phyloP scores from a whole-genome alignment of 2,113 vertebrate species.

The Petromus typicus region DNA sequence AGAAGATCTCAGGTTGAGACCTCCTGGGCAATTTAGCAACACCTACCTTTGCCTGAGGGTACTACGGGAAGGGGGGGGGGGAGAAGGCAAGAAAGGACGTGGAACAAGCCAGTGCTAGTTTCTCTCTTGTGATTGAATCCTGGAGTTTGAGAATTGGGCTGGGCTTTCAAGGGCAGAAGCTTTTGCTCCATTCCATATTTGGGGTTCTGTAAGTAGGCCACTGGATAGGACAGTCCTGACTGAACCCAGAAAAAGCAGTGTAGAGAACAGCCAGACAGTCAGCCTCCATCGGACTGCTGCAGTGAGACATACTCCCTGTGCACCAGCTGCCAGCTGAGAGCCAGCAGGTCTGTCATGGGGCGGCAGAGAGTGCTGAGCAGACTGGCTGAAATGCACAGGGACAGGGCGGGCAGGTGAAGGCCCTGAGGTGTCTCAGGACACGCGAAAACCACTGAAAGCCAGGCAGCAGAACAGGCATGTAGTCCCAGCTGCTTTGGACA shows the following conservation, averaged over 20 bases:
- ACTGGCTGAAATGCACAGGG: background rate
- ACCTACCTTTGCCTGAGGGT: background rate
- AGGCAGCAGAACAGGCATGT: background rate
- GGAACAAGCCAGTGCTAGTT: background rate
- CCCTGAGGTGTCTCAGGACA: background rate
- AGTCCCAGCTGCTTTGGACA: background rate
- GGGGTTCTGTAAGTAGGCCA: background rate
- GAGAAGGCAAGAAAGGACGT: background rate
- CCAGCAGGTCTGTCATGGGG: background rate
- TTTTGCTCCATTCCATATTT: background rate
- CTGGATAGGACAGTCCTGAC: background rate
- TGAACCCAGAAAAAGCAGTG: background rate
- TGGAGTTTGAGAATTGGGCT: slow-evolving; percentile 17
- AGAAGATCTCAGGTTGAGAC: background rate
- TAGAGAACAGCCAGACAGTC: background rate
- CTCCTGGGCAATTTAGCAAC: background rate
- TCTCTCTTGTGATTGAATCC: background rate
- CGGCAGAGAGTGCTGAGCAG: background rate
- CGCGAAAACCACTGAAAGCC: background rate
- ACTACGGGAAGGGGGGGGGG: background rate
- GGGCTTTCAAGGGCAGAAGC: background rate
- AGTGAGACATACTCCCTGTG: background rate
- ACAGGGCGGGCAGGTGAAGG: background rate
- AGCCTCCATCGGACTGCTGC: background rate
- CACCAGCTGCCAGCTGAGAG: background rate